phyloP scores from a whole-genome alignment of 2,888 invertebrate species.

The Ethmia dodecea region DNA sequence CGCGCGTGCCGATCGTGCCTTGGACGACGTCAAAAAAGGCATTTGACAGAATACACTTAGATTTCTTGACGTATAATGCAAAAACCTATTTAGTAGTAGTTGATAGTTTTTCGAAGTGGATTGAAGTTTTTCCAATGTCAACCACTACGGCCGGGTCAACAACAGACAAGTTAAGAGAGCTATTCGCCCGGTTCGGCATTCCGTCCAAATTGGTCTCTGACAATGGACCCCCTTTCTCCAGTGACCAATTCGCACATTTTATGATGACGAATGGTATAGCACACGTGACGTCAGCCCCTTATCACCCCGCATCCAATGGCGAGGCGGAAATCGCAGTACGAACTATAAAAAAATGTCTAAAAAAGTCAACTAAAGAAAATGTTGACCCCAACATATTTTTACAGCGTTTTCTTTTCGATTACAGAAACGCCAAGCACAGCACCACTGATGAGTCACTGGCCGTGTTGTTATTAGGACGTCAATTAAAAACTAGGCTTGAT shows the following conservation, averaged over 20 bases:
- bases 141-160: constrained; percentile 5
- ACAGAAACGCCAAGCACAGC: constrained; percentile 13
- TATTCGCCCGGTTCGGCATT: constrained; percentile 4
- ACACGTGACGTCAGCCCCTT: constrained; percentile 5
- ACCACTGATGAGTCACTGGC: constrained; percentile 13
- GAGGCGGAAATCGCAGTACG: constrained; percentile 5
- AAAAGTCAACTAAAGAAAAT: not conserved
- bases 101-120: constrained; percentile 10
- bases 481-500: constrained; percentile 7
- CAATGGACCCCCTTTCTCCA: constrained; percentile 7
- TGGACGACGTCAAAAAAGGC: constrained; percentile 3
- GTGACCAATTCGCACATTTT: constrained; percentile 3
- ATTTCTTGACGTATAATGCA: constrained; percentile 5
- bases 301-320: constrained; percentile 7
- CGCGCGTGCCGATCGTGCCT: not conserved
- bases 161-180: constrained; percentile 1
- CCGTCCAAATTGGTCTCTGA: constrained; percentile 6
- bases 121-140: constrained; percentile 8
- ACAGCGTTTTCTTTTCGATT: constrained; percentile 12
- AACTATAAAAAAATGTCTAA: not conserved
- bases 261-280: constrained; percentile 1
- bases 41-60: constrained; percentile 6
- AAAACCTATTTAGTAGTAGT: constrained; percentile 7
- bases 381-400: constrained; percentile 8
- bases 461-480: constrained; percentile 6